Conservation (phyloP, 2,113 vertebrate species). For the Petrocephalus zakoni region DNA sequence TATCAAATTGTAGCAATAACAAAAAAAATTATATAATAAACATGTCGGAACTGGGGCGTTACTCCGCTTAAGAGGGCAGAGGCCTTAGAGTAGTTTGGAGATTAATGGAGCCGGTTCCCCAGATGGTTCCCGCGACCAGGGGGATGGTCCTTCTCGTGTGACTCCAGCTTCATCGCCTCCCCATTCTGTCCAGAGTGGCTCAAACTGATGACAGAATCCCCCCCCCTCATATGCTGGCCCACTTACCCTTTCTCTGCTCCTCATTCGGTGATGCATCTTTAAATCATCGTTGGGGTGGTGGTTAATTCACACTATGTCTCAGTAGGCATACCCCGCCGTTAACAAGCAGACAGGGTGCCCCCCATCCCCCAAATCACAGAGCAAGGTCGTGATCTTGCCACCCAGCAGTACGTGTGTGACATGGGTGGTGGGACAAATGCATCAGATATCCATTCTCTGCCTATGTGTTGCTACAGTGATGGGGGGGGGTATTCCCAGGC, state of each 20-base stretch:
- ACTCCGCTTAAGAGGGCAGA: background rate
- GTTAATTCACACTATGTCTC: background rate
- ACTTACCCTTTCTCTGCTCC: background rate
- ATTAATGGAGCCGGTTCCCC: background rate
- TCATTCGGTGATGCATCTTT: background rate
- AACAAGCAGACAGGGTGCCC: background rate
- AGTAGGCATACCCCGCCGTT: background rate
- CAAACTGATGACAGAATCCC: slow-evolving; percentile 9
- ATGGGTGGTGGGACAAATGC: slow-evolving; percentile 47
- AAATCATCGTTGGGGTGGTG: background rate
- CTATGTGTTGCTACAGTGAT: slow-evolving; percentile 56
- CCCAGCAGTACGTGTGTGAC: background rate
- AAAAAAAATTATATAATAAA: background rate
- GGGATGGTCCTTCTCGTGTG: background rate
- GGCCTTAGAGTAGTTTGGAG: too few relatives aligned
- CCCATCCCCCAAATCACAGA: background rate
- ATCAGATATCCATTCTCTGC: slow-evolving; percentile 65
- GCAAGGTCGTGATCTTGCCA: background rate
- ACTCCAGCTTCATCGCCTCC: background rate
- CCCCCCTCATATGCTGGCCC: background rate
- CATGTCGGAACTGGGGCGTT: background rate
- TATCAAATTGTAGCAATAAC: background rate
- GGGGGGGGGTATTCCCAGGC: slow-evolving; percentile 37
- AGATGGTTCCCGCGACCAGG: background rate
- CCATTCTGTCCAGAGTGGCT: background rate